phyloP scores from a whole-genome alignment of 2,113 vertebrate genomes.

The Corvus cornix region DNA sequence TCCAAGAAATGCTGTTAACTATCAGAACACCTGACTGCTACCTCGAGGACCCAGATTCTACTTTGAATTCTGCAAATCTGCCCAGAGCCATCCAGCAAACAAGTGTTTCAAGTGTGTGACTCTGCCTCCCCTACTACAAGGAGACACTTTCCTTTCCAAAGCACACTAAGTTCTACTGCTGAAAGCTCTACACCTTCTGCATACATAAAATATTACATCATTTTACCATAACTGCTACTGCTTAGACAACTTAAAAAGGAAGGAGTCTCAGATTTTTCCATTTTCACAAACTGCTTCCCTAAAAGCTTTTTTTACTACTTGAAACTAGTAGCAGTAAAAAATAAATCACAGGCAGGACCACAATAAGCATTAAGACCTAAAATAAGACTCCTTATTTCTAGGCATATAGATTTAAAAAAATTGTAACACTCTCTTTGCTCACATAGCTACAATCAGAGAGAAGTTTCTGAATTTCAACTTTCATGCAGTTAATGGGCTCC shows the following conservation, averaged over 20 bases:
- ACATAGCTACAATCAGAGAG: neutral
- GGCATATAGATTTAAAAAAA: neutral
- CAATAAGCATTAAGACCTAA: neutral
- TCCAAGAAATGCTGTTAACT: neutral
- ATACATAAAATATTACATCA: neutral
- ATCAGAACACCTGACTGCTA: neutral
- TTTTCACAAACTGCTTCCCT: neutral
- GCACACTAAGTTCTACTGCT: neutral
- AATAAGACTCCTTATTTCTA: neutral
- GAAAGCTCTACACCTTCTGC: neutral
- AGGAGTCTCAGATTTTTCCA: neutral
- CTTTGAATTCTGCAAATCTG: neutral
- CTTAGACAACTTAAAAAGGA: neutral
- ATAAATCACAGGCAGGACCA: neutral
- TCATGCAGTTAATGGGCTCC: neutral
- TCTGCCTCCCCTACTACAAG: neutral
- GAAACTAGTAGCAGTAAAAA: neutral
- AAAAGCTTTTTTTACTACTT: neutral
- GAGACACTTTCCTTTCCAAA: neutral
- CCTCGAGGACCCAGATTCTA: neutral
- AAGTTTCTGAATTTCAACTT: neutral
- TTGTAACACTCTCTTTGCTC: neutral
- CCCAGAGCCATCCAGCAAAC: slow-evolving; percentile 7
- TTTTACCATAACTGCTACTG: neutral
- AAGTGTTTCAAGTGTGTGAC: neutral